These are phyloP conservation scores for Plodia interpunctella DNA, from an alignment of 1,140 invertebrate species.

Conservation along the genomic window DNA sequence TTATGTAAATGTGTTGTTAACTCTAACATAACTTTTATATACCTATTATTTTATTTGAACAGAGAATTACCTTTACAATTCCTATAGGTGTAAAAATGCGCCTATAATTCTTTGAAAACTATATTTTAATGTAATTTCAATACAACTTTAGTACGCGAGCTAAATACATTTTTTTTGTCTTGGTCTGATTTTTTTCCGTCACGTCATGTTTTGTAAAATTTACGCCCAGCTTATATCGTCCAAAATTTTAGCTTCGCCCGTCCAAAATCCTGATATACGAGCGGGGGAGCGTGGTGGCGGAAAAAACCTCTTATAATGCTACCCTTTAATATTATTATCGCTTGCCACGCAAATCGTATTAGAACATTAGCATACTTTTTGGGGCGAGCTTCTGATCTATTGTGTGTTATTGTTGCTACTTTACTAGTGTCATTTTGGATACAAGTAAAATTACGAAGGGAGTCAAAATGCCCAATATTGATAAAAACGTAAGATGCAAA, in stretches of 20 bases:
- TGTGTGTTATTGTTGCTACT: background rate
- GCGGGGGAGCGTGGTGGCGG: constrained; percentile 47
- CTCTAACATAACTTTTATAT: too few relatives aligned
- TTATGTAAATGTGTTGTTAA: too few relatives aligned
- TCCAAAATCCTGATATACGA: constrained; percentile 77
- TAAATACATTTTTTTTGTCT: constrained; percentile 38
- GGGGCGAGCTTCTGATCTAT: constrained; percentile 16
- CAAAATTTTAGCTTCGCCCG: constrained; percentile 77
- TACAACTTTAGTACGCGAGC: background rate
- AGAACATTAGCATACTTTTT: constrained; percentile 19
- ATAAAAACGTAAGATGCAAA: too few relatives aligned
- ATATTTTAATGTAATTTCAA: background rate
- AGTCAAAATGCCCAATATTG: too few relatives aligned
- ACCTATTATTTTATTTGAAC: too few relatives aligned
- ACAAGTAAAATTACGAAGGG: background rate
- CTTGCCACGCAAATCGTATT: constrained; percentile 28
- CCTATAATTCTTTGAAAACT: too few relatives aligned
- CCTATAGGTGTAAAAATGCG: too few relatives aligned
- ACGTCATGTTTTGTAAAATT: constrained; percentile 77
- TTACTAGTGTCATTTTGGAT: background rate
- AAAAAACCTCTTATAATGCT: constrained; percentile 48
- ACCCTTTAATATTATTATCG: constrained; percentile 53
- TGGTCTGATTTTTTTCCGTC: constrained; percentile 66
- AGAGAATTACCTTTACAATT: too few relatives aligned
- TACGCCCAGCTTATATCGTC: constrained; percentile 75